These are phyloP conservation scores for Chromobotia macracanthus DNA, from an alignment of 2,797 vertebrate species.

Conservation along the genomic window DNA sequence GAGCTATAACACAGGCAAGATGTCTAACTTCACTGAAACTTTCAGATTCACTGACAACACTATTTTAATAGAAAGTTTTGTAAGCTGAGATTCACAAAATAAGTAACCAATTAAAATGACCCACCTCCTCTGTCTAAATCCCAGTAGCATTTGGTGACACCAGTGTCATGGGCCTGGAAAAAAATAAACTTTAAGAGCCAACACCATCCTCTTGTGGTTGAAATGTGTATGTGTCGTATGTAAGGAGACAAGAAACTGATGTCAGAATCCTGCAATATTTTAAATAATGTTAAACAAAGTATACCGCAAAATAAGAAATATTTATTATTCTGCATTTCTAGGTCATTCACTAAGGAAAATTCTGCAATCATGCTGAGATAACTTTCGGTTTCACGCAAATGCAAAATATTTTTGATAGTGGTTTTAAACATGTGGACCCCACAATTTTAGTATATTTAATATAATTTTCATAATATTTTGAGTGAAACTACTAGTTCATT, in stretches of 20 bases:
- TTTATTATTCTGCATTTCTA: too few species aligned
- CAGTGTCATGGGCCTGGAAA: slow-evolving; percentile 22
- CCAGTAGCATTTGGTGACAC: slow-evolving; percentile 48
- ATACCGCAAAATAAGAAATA: too few species aligned
- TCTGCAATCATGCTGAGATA: too few species aligned
- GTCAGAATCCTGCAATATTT: neutral
- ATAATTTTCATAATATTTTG: neutral
- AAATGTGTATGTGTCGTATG: neutral
- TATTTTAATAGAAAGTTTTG: too few species aligned
- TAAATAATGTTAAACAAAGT: too few species aligned
- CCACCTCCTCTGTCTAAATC: neutral
- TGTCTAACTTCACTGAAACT: neutral
- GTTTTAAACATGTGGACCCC: too few species aligned
- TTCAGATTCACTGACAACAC: too few species aligned
- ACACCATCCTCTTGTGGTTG: slow-evolving; percentile 75
- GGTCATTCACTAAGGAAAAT: too few species aligned
- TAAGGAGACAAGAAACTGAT: neutral
- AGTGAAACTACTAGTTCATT: too few species aligned
- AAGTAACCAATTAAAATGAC: neutral
- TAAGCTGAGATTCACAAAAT: slow-evolving; percentile 15
- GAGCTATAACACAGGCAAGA: neutral
- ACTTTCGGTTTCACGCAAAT: too few species aligned
- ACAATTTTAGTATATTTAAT: slow-evolving; percentile 1
- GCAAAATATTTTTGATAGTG: neutral
- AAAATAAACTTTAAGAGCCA: slow-evolving; percentile 64